Percentiles rank a stretch among this genome's conserved stretches.
Evolutionary conservation across 2,888 invertebrate genomes (phyloP).

Genomic region (Hypomecis punctinalis): DNA sequence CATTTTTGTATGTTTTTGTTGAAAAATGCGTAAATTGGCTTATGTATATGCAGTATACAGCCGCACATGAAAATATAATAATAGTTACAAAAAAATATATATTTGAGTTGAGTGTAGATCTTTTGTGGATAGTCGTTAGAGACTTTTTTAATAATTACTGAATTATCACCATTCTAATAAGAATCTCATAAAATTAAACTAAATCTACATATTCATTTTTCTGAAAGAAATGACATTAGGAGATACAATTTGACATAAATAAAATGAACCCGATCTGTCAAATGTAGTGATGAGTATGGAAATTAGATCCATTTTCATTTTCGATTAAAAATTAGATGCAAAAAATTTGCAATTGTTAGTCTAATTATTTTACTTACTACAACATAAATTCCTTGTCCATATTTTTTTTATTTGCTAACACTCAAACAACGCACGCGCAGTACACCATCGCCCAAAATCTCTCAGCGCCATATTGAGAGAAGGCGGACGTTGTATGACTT

Average conservation of each 20-base stretch:
- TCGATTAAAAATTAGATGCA: slow-evolving; percentile 53
- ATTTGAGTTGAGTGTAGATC: too few species aligned
- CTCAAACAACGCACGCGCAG: slow-evolving; percentile 84
- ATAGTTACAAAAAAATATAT: too few species aligned
- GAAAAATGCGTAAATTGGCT: slow-evolving; percentile 6
- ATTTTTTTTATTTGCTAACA: slow-evolving; percentile 74
- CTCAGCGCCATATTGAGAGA: slow-evolving; percentile 91
- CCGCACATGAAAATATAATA: background rate
- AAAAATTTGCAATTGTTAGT: slow-evolving; percentile 51
- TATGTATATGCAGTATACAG: background rate
- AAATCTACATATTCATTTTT: background rate
- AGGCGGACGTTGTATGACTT: slow-evolving; percentile 88
- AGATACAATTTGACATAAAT: slow-evolving; percentile 47
- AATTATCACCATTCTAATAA: too few species aligned
- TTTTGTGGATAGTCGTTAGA: too few species aligned
- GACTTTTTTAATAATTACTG: too few species aligned
- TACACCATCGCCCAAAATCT: slow-evolving; percentile 85
- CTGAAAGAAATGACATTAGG: slow-evolving; percentile 14
- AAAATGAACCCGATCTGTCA: slow-evolving; percentile 56
- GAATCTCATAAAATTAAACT: too few species aligned
- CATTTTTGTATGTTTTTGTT: slow-evolving; percentile 5
- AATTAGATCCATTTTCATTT: slow-evolving; percentile 67
- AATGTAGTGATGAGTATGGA: slow-evolving; percentile 72
- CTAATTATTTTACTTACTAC: slow-evolving; percentile 53
- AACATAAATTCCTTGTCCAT: slow-evolving; percentile 59